Conservation (phyloP, 2,888 invertebrate species). For the Eupeodes latifasciatus region DNA sequence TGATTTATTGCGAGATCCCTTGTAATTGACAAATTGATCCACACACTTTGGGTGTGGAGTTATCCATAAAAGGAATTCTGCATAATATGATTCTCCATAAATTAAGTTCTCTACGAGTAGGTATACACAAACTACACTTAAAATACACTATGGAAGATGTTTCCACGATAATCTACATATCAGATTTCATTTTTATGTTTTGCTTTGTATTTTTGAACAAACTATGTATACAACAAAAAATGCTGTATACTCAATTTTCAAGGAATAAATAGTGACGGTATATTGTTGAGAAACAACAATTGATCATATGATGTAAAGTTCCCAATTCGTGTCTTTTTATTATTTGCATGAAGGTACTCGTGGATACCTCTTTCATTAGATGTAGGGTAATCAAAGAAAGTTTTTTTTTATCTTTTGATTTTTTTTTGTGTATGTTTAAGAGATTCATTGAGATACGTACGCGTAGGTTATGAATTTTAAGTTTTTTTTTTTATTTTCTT, state of each 20-base stretch:
- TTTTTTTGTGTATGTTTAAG: not conserved
- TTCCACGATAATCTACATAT: conserved; percentile 49
- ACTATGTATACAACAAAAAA: not conserved
- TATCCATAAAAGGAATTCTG: conserved; percentile 50
- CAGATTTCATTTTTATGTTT: conserved; percentile 39
- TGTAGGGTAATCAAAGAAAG: conserved; percentile 44
- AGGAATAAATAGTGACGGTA: not conserved
- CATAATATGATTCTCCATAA: conserved; percentile 36
- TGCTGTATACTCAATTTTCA: not conserved
- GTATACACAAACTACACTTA: not conserved
- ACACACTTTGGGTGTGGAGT: conserved; percentile 56
- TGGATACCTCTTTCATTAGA: conserved; percentile 12
- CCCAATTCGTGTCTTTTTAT: conserved; percentile 8
- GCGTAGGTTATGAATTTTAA: conserved; percentile 29
- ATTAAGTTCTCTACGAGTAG: not conserved
- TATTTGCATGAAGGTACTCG: conserved; percentile 32
- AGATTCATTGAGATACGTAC: conserved; percentile 51
- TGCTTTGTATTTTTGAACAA: conserved; percentile 28
- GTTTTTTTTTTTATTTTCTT: not conserved
- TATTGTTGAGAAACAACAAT: conserved; percentile 25
- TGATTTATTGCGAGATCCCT: conserved; percentile 59
- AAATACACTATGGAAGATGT: conserved; percentile 7
- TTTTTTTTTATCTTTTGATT: conserved; percentile 29
- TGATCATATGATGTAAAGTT: conserved; percentile 23
- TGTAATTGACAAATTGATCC: conserved; percentile 61